Evolutionary conservation across 1,140 invertebrate genomes (phyloP).

Genomic region (Drosophila saltans): DNA sequence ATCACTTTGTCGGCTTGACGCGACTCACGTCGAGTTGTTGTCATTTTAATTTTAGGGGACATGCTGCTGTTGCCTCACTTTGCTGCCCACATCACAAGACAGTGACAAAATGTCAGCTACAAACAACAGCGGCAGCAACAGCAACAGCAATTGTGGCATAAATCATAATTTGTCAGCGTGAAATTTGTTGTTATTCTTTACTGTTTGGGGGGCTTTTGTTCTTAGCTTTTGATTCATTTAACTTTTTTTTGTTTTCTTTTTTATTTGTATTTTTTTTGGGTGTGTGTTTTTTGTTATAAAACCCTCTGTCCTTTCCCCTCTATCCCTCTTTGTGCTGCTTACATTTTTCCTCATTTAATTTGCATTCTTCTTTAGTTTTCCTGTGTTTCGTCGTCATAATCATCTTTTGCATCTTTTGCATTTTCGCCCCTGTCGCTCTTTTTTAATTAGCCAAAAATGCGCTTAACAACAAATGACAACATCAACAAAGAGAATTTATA

Average conservation of each 20-base stretch:
- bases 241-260: slow-evolving; percentile 37
- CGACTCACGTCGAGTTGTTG: slow-evolving; percentile 6
- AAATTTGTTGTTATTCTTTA: slow-evolving; percentile 53
- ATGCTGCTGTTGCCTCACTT: slow-evolving; percentile 6
- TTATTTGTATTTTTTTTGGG: slow-evolving; percentile 21
- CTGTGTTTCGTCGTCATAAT: slow-evolving; percentile 1
- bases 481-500: slow-evolving; percentile 66
- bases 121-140: slow-evolving; percentile 34
- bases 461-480: slow-evolving; percentile 73
- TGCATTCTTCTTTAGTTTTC: slow-evolving; percentile 57
- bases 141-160: slow-evolving; percentile 46
- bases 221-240: slow-evolving; percentile 36
- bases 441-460: slow-evolving; percentile 78
- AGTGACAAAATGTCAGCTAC: slow-evolving; percentile 22
- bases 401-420: background rate
- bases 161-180: slow-evolving; percentile 77
- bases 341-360: slow-evolving; percentile 75
- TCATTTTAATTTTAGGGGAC: slow-evolving; percentile 14
- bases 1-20: slow-evolving; percentile 7
- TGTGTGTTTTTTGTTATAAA: background rate
- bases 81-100: slow-evolving; percentile 13
- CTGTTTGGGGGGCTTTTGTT: slow-evolving; percentile 38
- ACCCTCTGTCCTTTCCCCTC: background rate
- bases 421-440: slow-evolving; percentile 57
- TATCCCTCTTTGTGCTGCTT: slow-evolving; percentile 37